These are phyloP conservation scores for Phenganax marumi DNA, from an alignment of 92 coral and sea anemone genomes.

Conservation along the genomic window DNA sequence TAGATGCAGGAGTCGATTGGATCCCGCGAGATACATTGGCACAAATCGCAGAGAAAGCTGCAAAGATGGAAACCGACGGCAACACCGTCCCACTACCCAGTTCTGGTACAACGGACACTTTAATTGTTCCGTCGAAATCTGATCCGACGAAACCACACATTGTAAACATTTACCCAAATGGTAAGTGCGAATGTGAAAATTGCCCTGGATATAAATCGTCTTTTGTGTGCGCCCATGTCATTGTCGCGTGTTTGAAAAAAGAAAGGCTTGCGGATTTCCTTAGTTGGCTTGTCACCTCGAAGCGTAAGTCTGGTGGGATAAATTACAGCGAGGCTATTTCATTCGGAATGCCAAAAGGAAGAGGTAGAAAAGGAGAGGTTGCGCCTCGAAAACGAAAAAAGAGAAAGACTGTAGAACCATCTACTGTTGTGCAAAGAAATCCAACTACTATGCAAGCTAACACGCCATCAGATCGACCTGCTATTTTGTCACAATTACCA, in stretches of 20 bases:
- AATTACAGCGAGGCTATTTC: slow-evolving; percentile 35
- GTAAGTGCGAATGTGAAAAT: slow-evolving; percentile 40
- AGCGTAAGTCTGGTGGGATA: slow-evolving; percentile 42
- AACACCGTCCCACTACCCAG: too few relatives aligned
- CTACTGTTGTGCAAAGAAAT: too few relatives aligned
- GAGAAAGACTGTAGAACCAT: neutral
- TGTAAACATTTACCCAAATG: slow-evolving; percentile 36
- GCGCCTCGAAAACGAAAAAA: neutral
- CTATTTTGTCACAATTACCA: too few relatives aligned
- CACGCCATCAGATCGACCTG: too few relatives aligned
- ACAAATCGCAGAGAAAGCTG: slow-evolving; percentile 32
- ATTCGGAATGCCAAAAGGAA: slow-evolving; percentile 47
- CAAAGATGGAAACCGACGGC: neutral
- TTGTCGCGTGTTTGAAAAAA: too few relatives aligned
- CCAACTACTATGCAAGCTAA: too few relatives aligned
- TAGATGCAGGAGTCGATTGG: slow-evolving; percentile 38
- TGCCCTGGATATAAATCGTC: slow-evolving; percentile 38
- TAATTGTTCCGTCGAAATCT: slow-evolving; percentile 39
- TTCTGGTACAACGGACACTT: slow-evolving; percentile 31
- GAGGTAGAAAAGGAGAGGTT: slow-evolving; percentile 26
- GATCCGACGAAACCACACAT: slow-evolving; percentile 48
- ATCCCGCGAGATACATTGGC: slow-evolving; percentile 44
- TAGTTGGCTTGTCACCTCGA: slow-evolving; percentile 41
- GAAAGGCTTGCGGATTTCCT: slow-evolving; percentile 8
- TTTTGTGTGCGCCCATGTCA: too few relatives aligned